Base-by-base conservation (phyloP, 2,113 vertebrate species). In the Lathamus discolor region DNA sequence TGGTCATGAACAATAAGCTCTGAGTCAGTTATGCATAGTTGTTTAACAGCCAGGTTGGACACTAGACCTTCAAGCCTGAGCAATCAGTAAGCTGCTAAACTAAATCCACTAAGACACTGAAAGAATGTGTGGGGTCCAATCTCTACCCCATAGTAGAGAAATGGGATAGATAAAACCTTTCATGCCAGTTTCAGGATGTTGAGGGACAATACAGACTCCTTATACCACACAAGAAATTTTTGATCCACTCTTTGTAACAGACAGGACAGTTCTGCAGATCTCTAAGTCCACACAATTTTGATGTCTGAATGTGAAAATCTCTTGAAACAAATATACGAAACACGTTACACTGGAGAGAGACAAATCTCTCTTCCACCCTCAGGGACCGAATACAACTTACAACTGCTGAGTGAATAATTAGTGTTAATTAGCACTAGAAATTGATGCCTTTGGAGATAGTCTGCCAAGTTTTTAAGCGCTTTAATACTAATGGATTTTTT, bases 321-420 rank as follows among this genome's bases (percentile, higher is more conserved):
- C 96, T 84, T 69, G 93, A 91, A 97, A 96, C 89, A 96, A 97
- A 97, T 37, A 93, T 29, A 78, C 0, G 6, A 96, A 96, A 77
- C 28, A 46, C 10, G 14, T 72, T 81, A 80, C 6, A 1, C 77
- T 68, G 51, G 83, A 96, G 94, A 97, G 95, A 97, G 97, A 97
- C 96, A 97, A 97, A 96, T 97, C 94, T 96, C 83, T 87, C 90
- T 41, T 96, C 83, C 64, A 75, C 97, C 97, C 97, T 90, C 76
- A 72, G 97, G 97, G 97, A 97, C 96, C 69, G 44, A 96, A 95
- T 75, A 92, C 96, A 94, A 96, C 96, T 97, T 97, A 96, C 97
- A 98, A 97, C 97, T 96, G 97, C 97, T 96, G 97, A 97, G 97
- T 98, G 97, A 98, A 98, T 98, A 98, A 98, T 98, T 98, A 98